Evolutionary conservation across 2,113 vertebrate species (phyloP).

Genomic region (Otis tarda): DNA sequence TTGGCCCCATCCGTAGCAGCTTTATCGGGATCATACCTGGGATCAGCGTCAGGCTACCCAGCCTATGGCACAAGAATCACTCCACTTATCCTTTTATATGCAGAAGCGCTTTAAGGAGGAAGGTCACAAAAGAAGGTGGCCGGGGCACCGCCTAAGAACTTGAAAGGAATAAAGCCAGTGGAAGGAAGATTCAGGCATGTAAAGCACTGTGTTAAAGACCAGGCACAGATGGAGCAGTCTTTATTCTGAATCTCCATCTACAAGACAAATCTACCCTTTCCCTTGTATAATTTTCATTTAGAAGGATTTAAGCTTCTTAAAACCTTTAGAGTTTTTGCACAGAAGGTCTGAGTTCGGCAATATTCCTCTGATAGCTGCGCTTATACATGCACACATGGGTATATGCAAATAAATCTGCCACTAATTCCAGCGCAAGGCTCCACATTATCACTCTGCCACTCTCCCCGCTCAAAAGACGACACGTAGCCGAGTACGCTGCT

Average conservation of each 20-base stretch:
- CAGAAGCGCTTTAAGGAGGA: slow-evolving; percentile 37
- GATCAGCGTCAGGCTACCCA: not conserved
- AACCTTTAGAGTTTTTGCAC: not conserved
- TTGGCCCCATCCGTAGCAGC: not conserved
- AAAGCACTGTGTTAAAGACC: slow-evolving; percentile 51
- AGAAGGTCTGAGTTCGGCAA: slow-evolving; percentile 8
- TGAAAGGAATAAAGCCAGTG: slow-evolving; percentile 59
- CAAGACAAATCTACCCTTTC: slow-evolving; percentile 68
- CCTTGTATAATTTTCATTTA: slow-evolving; percentile 70
- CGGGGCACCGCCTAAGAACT: slow-evolving; percentile 6
- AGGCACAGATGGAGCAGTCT: slow-evolving; percentile 41
- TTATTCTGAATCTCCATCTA: slow-evolving; percentile 63
- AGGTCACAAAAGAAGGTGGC: slow-evolving; percentile 41
- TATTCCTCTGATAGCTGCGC: not conserved
- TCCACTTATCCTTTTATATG: slow-evolving; percentile 56
- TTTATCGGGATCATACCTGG: not conserved
- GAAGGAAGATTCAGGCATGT: slow-evolving; percentile 58
- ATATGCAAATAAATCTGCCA: slow-evolving; percentile 52
- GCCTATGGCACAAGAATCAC: slow-evolving; percentile 18
- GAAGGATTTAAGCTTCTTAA: slow-evolving; percentile 72
- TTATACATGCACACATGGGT: not conserved
- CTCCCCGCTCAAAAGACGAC: not conserved
- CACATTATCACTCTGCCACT: slow-evolving; percentile 25
- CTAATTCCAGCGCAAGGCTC: slow-evolving; percentile 48
- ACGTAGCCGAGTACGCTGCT: not conserved